Evolutionary conservation across 2,113 vertebrate genomes (phyloP), one percentile per base, ranked within the genome.

Genomic region (Beaufortia kweichowensis): DNA sequence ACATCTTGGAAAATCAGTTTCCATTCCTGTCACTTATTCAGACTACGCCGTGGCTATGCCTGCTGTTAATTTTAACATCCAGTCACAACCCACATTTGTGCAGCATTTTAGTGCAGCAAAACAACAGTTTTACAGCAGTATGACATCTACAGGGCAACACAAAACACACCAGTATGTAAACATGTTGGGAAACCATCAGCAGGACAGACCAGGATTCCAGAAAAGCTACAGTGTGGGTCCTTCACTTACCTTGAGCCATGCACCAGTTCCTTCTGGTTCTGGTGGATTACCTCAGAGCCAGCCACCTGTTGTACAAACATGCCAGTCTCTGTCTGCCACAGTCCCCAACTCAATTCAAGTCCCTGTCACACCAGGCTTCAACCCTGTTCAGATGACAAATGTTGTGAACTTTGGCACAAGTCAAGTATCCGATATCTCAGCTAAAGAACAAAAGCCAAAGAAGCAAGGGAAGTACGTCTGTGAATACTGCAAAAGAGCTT

Each of bases 381-480:
- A 91, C 83, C 93, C 94, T 78, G 81, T 94, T 33, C 95, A 96
- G 60, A 90, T 95, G 75, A 80, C 94, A 28, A 93, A 95, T 6
- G 91, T 95, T 24, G 90, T 96, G 77, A 95, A 89, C 83, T 94
- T 94, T 57, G 92, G 92, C 0, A 80, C 89, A 21, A 96, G 98
- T 56, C 96, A 96, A 88, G 90, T 95, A 85, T 94, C 91, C 89
- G 93, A 85, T 86, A 92, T 92, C 76, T 82, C 91, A 57, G 88
- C 94, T 69, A 98, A 97, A 91, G 97, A 98, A 75, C 96, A 97
- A 90, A 99, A 99, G 85, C 94, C 93, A 35, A 99, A 99, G 91
- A 99, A 99, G 77, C 94, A 94, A 79, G 97, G 97, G 69, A 98
- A 98, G 57, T 99, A 99, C 0, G 95, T 99, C 41, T 99, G 97